Evolutionary conservation across 2,797 vertebrate genomes (phyloP), one percentile per base, ranked within the genome.

Genomic region (Spea hammondii): DNA sequence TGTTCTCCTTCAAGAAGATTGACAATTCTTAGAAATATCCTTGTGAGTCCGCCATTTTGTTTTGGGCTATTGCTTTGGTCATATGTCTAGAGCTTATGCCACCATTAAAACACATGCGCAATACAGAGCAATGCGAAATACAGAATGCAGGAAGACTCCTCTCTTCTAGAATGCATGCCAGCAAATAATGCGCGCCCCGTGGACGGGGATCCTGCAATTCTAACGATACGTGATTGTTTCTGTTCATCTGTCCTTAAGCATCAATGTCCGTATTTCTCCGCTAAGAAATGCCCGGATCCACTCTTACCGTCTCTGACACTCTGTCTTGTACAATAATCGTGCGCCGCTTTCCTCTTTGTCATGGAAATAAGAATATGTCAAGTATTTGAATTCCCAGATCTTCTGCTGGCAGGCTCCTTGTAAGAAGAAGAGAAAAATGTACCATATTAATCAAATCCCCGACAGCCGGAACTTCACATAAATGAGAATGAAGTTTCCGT

Each of bases 301-400:
- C n/a, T 14, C 50, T 11, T 46, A 47, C 46, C 46, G 47, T 17
- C 53, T 11, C 1, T 10, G 45, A 32, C 50, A 53, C 6, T 49
- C 4, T 53, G 55, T 54, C 71, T 8, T 9, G 11, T 54, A 14
- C 54, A 50, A 46, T 55, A 10, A 62, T n/a, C 48, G 44, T 59
- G 46, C 50, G 12, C 71, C 55, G 12, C 17, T 13, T 55, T 68
- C 55, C 11, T 7, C 12, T 47, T 79, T 74, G 65, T 79, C 32
- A 74, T 79, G 72, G 65, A 70, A 79, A 79, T 54, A 0, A 32
- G n/a, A 74, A 74, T 69, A 74, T 79, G 65, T 70, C 71, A 74
- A 44, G 57, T 70, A 79, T 73, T 68, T 70, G 74, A 70, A 74
- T 74, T 46, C 55, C n/a, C 46, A 49, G 7, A 46, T 74, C 65